Base-by-base conservation (phyloP, 2,113 vertebrate genomes). In the Podiceps cristatus region DNA sequence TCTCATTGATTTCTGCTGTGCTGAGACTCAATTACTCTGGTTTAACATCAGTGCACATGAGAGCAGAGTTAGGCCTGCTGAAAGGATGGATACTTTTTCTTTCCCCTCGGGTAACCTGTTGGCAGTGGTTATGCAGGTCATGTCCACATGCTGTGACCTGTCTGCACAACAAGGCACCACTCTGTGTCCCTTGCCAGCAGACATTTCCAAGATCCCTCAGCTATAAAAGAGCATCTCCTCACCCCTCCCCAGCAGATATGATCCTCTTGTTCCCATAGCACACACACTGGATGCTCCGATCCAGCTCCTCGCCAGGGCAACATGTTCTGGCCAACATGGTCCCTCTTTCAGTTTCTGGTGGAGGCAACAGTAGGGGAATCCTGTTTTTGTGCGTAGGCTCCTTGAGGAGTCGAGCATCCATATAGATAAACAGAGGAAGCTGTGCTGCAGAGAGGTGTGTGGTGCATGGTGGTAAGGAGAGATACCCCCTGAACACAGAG, bases 1-100 rank as follows among this genome's bases (percentile, higher is more conserved):
- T 69, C 42, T 76, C 74, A 86, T 72, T 81, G 88, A 91, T 93
- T 95, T 95, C 79, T 89, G 33, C 40, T 72, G 52, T 72, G 58
- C 44, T 67, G 55, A 78, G 56, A 72, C 72, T 91, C 23, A 35
- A 10, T 95, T 86, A 75, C 55, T 88, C 35, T 84, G 47, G 29
- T 88, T 95, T 92, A 93, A 81, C 68, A 84, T 64, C 29, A 27
- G 29, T 53, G 56, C 3, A 17, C 56, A 3, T 77, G 59, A 71
- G 40, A 90, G n/a, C 53, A 58, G 71, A 77, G 52, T 90, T 74
- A 74, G n/a, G n/a, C 27, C 44, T 3, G 14, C 33, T 93, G 74
- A 85, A 79, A 82, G 58, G 45, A 62, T 13, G 40, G 44, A 73
- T 79, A 13, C 29, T 42, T 35, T 66, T 83, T 55, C 37, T 92